Percentiles rank a stretch among this genome's conserved stretches.
Evolutionary conservation across 2,888 invertebrate species (phyloP).

Genomic region (Acleris laterana): DNA sequence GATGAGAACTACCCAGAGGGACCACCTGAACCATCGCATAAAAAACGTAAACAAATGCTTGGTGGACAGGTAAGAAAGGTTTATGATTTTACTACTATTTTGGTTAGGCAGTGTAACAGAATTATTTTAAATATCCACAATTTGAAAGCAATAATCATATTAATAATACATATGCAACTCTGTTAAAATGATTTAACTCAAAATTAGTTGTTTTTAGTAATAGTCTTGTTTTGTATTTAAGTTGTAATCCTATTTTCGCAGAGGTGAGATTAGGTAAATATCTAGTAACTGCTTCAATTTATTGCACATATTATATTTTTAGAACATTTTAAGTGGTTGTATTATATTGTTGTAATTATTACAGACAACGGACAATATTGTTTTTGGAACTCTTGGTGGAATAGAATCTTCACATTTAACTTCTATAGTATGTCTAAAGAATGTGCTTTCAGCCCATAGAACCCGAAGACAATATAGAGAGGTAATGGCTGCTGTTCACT

Average conservation of each 20-base stretch:
- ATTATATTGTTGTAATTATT: conserved; percentile 41
- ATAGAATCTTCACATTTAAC: conserved; percentile 66
- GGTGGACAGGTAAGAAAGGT: conserved; percentile 58
- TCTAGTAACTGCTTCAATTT: no score
- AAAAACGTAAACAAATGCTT: conserved; percentile 83
- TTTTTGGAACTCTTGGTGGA: conserved; percentile 70
- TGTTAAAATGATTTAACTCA: neutral
- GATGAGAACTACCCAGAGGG: conserved; percentile 92
- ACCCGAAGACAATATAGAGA: conserved; percentile 88
- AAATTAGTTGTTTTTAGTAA: neutral
- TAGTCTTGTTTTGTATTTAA: no score
- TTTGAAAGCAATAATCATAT: no score
- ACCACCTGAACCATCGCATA: conserved; percentile 84
- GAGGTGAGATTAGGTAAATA: no score
- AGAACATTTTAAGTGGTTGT: neutral
- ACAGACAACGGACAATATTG: conserved; percentile 65
- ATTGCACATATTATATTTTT: no score
- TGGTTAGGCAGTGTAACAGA: no score
- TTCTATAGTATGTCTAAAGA: conserved; percentile 87
- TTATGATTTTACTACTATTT: neutral
- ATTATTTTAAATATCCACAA: no score
- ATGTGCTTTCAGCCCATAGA: conserved; percentile 89
- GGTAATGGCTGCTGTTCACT: conserved; percentile 65
- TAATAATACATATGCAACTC: no score
- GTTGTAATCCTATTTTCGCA: no score